Conservation (phyloP, 2,797 vertebrate genomes). For the Sebastes elongatus region DNA sequence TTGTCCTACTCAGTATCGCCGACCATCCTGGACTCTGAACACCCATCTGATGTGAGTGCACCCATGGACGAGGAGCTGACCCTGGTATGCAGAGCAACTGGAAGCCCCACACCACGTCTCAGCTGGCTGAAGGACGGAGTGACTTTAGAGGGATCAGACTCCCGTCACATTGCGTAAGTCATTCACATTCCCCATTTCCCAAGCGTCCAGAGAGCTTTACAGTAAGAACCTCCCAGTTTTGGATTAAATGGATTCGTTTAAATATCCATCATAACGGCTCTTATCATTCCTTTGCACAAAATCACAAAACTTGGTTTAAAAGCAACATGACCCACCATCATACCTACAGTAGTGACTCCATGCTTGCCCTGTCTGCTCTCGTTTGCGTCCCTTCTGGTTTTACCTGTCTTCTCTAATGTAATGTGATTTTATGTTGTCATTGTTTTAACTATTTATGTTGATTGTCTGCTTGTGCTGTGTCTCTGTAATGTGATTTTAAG, state of each 20-base stretch:
- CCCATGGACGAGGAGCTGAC: constrained; percentile 79
- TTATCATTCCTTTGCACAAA: neutral
- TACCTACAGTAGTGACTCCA: too few species aligned
- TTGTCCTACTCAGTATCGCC: constrained; percentile 80
- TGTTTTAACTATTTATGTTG: neutral
- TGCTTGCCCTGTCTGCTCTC: too few species aligned
- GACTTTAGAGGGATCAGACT: constrained; percentile 72
- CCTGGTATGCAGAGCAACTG: constrained; percentile 85
- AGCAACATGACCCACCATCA: neutral
- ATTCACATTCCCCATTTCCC: neutral
- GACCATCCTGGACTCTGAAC: constrained; percentile 79
- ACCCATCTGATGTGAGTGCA: constrained; percentile 82
- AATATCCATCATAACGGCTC: neutral
- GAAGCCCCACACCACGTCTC: constrained; percentile 85
- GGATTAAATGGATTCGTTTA: neutral
- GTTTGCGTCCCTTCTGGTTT: too few species aligned
- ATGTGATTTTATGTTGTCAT: neutral
- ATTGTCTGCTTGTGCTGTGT: neutral
- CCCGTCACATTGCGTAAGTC: constrained; percentile 78
- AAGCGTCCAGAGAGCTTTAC: fast-evolving
- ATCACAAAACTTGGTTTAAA: neutral
- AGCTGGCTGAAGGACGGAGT: constrained; percentile 90
- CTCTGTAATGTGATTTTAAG: neutral
- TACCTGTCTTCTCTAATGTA: neutral
- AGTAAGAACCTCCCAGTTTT: neutral